Evolutionary conservation across 2,888 invertebrate genomes (phyloP).

Genomic region (Cantharis rustica): DNA sequence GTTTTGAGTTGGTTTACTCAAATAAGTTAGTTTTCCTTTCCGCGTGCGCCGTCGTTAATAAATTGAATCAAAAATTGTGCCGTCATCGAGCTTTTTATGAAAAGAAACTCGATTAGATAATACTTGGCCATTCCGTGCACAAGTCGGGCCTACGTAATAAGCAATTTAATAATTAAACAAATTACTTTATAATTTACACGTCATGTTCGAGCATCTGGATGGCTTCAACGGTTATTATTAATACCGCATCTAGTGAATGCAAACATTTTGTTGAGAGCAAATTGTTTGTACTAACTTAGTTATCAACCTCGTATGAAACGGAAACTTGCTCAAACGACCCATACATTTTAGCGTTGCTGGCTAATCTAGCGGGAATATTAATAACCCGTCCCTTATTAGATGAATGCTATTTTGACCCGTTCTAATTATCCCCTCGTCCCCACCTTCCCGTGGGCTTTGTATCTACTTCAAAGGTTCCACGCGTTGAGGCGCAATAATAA

Average conservation of each 20-base stretch:
- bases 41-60: background rate
- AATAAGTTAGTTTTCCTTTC: background rate
- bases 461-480: slow-evolving; percentile 23
- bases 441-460: slow-evolving; percentile 21
- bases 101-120: background rate
- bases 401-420: slow-evolving; percentile 24
- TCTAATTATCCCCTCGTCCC: slow-evolving; percentile 27
- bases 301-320: slow-evolving; percentile 10
- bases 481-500: slow-evolving; percentile 24
- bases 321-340: slow-evolving; percentile 19
- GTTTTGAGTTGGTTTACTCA: background rate
- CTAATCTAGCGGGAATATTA: slow-evolving; percentile 30
- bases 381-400: slow-evolving; percentile 26
- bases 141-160: background rate
- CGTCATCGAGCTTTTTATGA: background rate
- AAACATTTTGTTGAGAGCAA: slow-evolving; percentile 7
- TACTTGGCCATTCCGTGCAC: background rate
- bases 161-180: slow-evolving; percentile 10
- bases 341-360: slow-evolving; percentile 17
- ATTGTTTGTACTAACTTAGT: slow-evolving; percentile 25
- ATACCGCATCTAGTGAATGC: slow-evolving; percentile 1
- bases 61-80: background rate
- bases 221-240: slow-evolving; percentile 11
- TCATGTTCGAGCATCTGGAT: slow-evolving; percentile 11
- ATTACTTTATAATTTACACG: slow-evolving; percentile 15